Conservation (phyloP, 2,113 vertebrate genomes). For the Hemibagrus wyckioides region DNA sequence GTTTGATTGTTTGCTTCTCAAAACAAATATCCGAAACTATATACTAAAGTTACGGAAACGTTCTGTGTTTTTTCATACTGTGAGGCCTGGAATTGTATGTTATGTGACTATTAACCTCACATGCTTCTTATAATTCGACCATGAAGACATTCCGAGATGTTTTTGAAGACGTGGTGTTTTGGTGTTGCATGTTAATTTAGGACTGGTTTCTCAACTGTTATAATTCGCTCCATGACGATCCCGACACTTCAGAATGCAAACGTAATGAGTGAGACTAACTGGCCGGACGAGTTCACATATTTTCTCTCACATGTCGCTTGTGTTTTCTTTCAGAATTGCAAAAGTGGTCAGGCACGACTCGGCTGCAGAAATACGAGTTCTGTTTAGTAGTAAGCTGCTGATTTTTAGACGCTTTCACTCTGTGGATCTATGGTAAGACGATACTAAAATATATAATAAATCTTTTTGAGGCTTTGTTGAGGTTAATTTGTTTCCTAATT, state of each 20-base stretch:
- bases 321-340: background rate
- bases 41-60: too few species aligned
- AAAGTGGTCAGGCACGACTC: background rate
- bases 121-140: background rate
- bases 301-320: background rate
- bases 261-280: background rate
- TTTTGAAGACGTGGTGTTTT: background rate
- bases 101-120: background rate
- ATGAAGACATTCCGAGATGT: background rate
- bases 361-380: background rate
- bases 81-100: background rate
- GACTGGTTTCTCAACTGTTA: background rate
- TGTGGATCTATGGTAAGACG: slow-evolving; percentile 10
- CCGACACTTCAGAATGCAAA: background rate
- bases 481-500: background rate
- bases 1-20: too few species aligned
- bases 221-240: background rate
- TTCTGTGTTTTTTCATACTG: too few species aligned
- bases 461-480: background rate
- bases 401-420: background rate
- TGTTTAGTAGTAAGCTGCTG: background rate
- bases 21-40: too few species aligned
- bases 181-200: background rate
- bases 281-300: slow-evolving; percentile 18
- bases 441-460: background rate